These are phyloP conservation scores for Drymodes brunneopygia DNA, from an alignment of 2,113 vertebrate species.

Conservation along the genomic window DNA sequence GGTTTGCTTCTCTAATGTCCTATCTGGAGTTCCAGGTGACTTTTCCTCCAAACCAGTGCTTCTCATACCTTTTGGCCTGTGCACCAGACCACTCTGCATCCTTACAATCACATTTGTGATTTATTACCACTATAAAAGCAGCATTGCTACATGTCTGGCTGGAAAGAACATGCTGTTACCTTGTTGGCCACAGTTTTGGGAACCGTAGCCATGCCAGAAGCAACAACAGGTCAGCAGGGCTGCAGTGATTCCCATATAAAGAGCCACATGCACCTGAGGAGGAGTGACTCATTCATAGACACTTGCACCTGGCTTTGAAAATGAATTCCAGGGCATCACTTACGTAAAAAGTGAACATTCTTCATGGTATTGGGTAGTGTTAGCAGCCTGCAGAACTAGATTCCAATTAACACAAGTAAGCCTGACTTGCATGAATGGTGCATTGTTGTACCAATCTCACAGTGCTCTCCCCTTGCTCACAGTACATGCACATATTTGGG, in stretches of 20 bases:
- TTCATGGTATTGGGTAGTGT: neutral
- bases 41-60: neutral
- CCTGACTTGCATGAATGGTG: neutral
- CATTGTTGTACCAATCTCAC: neutral
- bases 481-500: neutral
- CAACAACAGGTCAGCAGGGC: neutral
- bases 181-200: neutral
- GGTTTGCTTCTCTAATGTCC: neutral
- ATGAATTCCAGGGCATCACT: constrained; percentile 5
- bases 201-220: neutral
- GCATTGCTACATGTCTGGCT: neutral
- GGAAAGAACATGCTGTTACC: neutral
- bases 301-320: neutral
- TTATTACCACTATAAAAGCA: neutral
- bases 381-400: constrained; percentile 20
- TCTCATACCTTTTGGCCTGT: neutral
- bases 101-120: neutral
- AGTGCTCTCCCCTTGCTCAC: neutral
- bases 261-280: neutral
- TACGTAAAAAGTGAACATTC: neutral
- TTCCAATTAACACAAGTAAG: constrained; percentile 13
- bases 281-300: neutral
- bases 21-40: neutral
- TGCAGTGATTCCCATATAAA: neutral
- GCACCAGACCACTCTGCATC: neutral